Base-by-base conservation (phyloP, 2,113 vertebrate species). In the Eubucco bourcierii region DNA sequence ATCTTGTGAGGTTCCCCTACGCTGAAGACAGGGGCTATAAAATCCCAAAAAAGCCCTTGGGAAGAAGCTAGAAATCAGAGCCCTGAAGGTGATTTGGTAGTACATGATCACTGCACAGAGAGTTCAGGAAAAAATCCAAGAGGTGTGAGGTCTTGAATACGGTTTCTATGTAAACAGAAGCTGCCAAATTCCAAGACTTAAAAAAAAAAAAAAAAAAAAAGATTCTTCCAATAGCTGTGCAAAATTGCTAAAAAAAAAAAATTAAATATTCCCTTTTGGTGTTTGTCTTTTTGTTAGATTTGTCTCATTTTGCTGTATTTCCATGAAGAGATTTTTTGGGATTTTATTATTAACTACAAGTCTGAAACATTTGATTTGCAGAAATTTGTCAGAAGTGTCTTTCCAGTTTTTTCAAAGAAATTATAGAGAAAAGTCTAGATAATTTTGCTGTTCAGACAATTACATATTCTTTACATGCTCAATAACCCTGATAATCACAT, bases 311-410 rank as follows among this genome's bases (percentile, higher is more conserved):
- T 44, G 1, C 1, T 80, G 8, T 39, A 2, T 58, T 80, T 76
- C 56, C 7, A 31, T 19, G n/a, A 3, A 47, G 15, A 64, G 2
- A 4, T 6, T 9, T 67, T 55, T n/a, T 8, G 2, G 1, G 1
- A 0, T 0, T 33, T 84, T 58, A 29, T 52, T 5, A 68, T 23
- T 58, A 56, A 55, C 7, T 23, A 29, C 80, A 73, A 73, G 76
- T 53, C 46, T 46, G 34, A 68, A 80, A 61, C 1, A 17, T 25
- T 73, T 72, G 12, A 17, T 25, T 73, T 72, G 12, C 11, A 53
- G 82, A 92, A 63, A 33, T 60, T 60, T 46, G 46, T 63, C 5
- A 47, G 6, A 67, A 73, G 31, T 28, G 10, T 6, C 0, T 15
- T 44, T 81, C 58, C 9, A 47, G 5, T 0, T 24, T 73, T 80